phyloP scores from a whole-genome alignment of 2,888 invertebrate species.

The Mesochorus sp. region DNA sequence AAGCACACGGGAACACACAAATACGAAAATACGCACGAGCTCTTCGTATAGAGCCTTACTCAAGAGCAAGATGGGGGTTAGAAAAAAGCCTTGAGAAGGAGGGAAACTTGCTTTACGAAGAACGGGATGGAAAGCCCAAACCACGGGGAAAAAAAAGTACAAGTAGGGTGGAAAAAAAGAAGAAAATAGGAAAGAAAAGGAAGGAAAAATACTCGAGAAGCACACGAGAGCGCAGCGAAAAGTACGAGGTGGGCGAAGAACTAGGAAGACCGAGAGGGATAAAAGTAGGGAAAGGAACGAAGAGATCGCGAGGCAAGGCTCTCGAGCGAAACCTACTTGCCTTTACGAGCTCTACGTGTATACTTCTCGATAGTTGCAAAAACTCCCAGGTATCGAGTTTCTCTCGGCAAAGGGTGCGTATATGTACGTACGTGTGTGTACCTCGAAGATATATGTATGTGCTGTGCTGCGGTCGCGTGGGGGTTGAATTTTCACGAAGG shows the following conservation, averaged over 20 bases:
- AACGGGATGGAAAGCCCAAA: conserved; percentile 34
- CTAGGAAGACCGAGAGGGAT: conserved; percentile 31
- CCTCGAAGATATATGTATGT: not conserved
- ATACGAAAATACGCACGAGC: not conserved
- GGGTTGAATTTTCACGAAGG: conserved; percentile 32
- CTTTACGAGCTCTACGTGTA: conserved; percentile 71
- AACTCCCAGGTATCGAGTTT: conserved; percentile 68
- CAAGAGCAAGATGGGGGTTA: conserved; percentile 27
- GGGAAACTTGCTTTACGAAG: too few relatives aligned
- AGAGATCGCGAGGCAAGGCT: conserved; percentile 54
- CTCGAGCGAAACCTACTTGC: conserved; percentile 72
- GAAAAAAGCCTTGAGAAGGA: conserved; percentile 22
- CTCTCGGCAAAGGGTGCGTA: conserved; percentile 35
- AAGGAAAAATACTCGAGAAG: conserved; percentile 39
- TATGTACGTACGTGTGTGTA: conserved; percentile 4
- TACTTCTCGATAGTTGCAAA: conserved; percentile 71
- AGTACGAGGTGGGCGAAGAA: conserved; percentile 24
- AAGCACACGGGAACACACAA: not conserved
- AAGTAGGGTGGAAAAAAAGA: conserved; percentile 21
- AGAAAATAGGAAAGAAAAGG: conserved; percentile 39
- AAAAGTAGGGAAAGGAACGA: conserved; percentile 52
- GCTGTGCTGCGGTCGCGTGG: conserved; percentile 1
- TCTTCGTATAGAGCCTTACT: conserved; percentile 26
- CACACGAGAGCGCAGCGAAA: conserved; percentile 42
- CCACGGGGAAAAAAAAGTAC: conserved; percentile 27